Conservation (phyloP, 2,888 invertebrate genomes). For the Lymantria dispar region DNA sequence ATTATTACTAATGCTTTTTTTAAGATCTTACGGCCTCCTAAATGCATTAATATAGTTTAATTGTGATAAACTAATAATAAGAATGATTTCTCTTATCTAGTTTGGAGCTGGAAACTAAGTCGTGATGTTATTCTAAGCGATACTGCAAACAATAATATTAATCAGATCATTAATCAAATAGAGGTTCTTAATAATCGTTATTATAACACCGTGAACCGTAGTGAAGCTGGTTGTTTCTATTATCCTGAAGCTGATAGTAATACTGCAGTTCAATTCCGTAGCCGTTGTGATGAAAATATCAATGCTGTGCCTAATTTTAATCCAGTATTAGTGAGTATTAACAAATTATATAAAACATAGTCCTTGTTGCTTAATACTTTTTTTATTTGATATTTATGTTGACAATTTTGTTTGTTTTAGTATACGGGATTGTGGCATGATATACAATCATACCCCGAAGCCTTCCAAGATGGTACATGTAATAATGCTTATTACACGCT, state of each 20-base stretch:
- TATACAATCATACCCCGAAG: constrained; percentile 49
- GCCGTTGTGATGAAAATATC: constrained; percentile 21
- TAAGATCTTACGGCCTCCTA: background rate
- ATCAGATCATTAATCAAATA: constrained; percentile 30
- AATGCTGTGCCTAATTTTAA: constrained; percentile 16
- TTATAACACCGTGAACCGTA: constrained; percentile 37
- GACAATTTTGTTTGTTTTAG: constrained; percentile 31
- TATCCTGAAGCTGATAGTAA: constrained; percentile 21
- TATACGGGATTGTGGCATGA: constrained; percentile 56
- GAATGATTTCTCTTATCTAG: constrained; percentile 22
- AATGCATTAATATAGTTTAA: background rate
- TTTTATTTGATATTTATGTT: background rate
- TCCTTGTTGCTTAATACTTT: background rate
- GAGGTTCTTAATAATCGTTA: constrained; percentile 44
- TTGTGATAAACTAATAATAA: background rate
- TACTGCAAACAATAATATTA: constrained; percentile 33
- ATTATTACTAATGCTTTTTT: background rate
- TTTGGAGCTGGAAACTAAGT: constrained; percentile 59
- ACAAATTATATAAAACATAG: background rate
- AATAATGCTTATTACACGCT: constrained; percentile 49
- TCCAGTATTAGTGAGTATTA: background rate
- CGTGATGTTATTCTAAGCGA: constrained; percentile 34
- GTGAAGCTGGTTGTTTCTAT: constrained; percentile 33
- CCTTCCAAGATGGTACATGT: constrained; percentile 55
- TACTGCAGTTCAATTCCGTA: constrained; percentile 22